phyloP scores from a whole-genome alignment of 2,113 vertebrate genomes.

The Canis aureus region DNA sequence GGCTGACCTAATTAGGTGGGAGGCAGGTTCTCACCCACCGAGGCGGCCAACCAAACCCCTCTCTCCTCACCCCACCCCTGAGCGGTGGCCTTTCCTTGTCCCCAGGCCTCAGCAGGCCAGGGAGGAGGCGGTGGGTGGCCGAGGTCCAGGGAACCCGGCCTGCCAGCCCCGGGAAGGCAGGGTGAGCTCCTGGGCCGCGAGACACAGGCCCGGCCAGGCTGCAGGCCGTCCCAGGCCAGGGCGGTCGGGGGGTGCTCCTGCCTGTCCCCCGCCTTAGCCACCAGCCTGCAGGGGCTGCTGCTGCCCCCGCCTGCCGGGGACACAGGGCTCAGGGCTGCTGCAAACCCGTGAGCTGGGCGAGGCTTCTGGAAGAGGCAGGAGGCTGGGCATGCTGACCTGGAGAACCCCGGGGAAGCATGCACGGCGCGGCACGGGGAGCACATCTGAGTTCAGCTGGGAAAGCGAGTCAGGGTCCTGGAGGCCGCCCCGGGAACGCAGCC shows the following conservation, averaged over 20 bases:
- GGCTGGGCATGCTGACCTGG: not conserved
- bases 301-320: not conserved
- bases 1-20: not conserved
- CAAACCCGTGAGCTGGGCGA: fast-evolving
- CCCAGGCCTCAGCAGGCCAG: not conserved
- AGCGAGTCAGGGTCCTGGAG: not conserved
- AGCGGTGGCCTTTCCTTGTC: not conserved
- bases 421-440: fast-evolving
- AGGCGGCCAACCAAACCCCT: not conserved
- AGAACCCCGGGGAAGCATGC: too few relatives aligned
- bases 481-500: fast-evolving
- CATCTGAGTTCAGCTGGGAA: not conserved
- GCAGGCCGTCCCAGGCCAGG: too few relatives aligned
- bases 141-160: not conserved
- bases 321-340: not conserved
- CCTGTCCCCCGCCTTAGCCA: fast-evolving
- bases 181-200: fast-evolving
- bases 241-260: not conserved
- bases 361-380: fast-evolving
- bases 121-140: not conserved
- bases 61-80: too few relatives aligned
- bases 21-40: not conserved
- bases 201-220: fast-evolving
- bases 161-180: fast-evolving
- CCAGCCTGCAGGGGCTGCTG: not conserved